A percentile compares a stretch with the other conserved stretches of the same genome.
Conservation (phyloP, 2,113 vertebrate species). For the Melanotaenia duboulayi region DNA sequence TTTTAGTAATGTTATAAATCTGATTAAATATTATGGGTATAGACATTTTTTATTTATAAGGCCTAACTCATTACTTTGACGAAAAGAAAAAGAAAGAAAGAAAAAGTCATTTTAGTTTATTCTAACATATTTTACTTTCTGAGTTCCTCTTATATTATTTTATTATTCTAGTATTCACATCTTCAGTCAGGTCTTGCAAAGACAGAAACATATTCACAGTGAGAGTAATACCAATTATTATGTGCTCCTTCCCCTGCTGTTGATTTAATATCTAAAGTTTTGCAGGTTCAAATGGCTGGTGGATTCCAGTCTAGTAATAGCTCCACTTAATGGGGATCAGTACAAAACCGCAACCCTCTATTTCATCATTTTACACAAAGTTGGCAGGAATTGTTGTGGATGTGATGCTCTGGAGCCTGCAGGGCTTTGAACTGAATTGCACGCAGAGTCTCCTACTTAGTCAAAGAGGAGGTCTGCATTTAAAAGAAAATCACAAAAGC, state of each 20-base stretch:
- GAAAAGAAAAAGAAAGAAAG: not conserved
- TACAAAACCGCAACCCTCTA: conserved; percentile 17
- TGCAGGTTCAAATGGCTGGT: conserved; percentile 23
- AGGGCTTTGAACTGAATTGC: conserved; percentile 65
- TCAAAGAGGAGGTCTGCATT: conserved; percentile 49
- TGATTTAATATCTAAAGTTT: conserved; percentile 20
- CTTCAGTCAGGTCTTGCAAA: not conserved
- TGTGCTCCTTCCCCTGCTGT: not conserved
- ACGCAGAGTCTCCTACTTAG: conserved; percentile 49
- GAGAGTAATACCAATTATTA: conserved; percentile 1
- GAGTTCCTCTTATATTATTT: not conserved
- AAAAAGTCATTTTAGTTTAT: conserved; percentile 6
- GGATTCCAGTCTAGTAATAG: conserved; percentile 32
- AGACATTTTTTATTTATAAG: conserved; percentile 24
- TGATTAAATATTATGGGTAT: conserved; percentile 41
- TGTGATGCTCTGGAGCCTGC: conserved; percentile 37
- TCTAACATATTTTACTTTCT: not conserved
- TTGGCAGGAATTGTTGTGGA: conserved; percentile 17
- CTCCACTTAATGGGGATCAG: conserved; percentile 53
- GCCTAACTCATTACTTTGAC: conserved; percentile 13
- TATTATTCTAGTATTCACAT: not conserved
- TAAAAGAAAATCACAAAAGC: conserved; percentile 63
- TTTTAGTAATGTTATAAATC: conserved; percentile 47
- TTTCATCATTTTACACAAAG: conserved; percentile 25
- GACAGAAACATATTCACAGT: not conserved